These are phyloP conservation scores for Lasioglossum pauxillum DNA, from an alignment of 2,888 invertebrate genomes.

Conservation along the genomic window DNA sequence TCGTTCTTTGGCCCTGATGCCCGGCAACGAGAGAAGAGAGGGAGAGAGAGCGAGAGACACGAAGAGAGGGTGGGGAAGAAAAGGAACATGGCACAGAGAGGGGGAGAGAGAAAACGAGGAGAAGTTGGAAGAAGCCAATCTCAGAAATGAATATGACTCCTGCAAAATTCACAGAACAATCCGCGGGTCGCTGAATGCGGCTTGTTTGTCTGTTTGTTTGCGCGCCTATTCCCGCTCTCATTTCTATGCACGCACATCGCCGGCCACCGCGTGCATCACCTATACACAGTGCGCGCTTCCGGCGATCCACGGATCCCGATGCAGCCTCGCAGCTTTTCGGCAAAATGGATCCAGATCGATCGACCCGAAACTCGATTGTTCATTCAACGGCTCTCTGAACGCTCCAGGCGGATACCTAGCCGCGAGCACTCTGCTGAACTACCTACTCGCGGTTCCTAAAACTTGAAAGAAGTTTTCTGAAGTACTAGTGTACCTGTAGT, in stretches of 20 bases:
- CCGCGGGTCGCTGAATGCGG: slow-evolving; percentile 72
- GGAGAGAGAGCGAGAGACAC: slow-evolving; percentile 20
- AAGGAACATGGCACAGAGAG: background rate
- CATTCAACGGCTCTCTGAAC: background rate
- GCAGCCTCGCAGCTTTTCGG: background rate
- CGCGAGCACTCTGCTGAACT: background rate
- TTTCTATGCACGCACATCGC: slow-evolving; percentile 78
- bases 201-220: slow-evolving; percentile 81
- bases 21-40: background rate
- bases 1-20: slow-evolving; percentile 35
- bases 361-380: background rate
- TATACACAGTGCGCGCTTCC: background rate
- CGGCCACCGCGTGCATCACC: slow-evolving; percentile 14
- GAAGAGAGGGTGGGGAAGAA: slow-evolving; percentile 7
- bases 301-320: background rate
- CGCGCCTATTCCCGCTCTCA: slow-evolving; percentile 78
- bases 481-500: no score
- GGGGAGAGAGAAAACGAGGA: slow-evolving; percentile 26
- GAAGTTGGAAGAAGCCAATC: slow-evolving; percentile 72
- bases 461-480: background rate
- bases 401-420: background rate
- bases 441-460: background rate
- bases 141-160: slow-evolving; percentile 75
- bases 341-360: background rate
- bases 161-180: slow-evolving; percentile 78